phyloP scores from a whole-genome alignment of 2,797 vertebrate species.

The Danio aesculapii region DNA sequence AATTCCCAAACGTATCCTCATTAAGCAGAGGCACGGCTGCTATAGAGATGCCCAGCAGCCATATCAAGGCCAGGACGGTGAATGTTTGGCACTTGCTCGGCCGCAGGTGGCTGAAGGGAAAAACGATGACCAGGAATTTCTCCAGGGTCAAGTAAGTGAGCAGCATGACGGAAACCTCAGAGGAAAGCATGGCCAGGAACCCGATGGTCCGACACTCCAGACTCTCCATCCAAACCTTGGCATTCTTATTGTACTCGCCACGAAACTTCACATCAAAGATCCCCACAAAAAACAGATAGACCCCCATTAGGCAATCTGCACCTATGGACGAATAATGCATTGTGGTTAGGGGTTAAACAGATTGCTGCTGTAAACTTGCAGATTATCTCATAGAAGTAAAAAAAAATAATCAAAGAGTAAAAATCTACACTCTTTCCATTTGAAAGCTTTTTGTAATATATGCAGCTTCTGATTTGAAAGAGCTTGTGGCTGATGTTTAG shows the following conservation, averaged over 20 bases:
- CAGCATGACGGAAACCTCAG: slow-evolving; percentile 85
- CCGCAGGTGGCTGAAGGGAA: slow-evolving; percentile 85
- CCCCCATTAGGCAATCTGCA: slow-evolving; percentile 85
- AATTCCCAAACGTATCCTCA: slow-evolving; percentile 86
- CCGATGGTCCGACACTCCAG: slow-evolving; percentile 79
- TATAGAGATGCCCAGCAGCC: slow-evolving; percentile 83
- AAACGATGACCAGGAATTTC: slow-evolving; percentile 88
- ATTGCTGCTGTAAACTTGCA: no score
- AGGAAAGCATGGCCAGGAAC: slow-evolving; percentile 84
- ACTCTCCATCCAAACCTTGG: slow-evolving; percentile 86
- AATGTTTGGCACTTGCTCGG: slow-evolving; percentile 80
- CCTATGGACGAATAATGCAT: slow-evolving; percentile 63
- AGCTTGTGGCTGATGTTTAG: no score
- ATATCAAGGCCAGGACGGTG: slow-evolving; percentile 76
- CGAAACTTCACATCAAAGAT: slow-evolving; percentile 84
- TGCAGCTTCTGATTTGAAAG: no score
- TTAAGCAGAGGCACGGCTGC: slow-evolving; percentile 83
- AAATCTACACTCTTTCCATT: no score
- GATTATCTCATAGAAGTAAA: no score
- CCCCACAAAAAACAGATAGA: slow-evolving; percentile 85
- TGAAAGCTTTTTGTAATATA: no score
- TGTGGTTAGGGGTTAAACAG: background rate
- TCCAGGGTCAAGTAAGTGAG: slow-evolving; percentile 87
- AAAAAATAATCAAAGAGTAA: no score
- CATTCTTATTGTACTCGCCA: slow-evolving; percentile 83